Conservation (phyloP, 2,797 vertebrate species). For the Manis javanica region DNA sequence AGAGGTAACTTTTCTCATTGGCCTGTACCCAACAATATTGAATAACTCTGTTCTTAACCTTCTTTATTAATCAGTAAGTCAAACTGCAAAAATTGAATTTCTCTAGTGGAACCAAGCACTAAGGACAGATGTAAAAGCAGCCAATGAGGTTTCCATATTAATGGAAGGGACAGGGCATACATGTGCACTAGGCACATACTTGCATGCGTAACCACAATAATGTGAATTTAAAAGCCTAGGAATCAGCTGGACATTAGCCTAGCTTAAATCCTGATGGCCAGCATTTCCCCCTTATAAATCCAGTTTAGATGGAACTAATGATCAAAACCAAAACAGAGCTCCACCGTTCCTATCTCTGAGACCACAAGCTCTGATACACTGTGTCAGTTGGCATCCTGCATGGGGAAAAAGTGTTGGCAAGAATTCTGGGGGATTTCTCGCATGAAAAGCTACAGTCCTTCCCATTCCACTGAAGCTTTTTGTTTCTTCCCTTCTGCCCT, state of each 20-base stretch:
- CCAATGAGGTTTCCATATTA: background rate
- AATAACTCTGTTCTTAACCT: slow-evolving; percentile 10
- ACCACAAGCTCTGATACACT: background rate
- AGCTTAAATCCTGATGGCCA: background rate
- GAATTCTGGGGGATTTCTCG: background rate
- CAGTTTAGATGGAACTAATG: background rate
- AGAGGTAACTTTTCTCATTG: background rate
- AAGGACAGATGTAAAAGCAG: background rate
- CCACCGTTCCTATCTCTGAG: background rate
- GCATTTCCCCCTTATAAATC: background rate
- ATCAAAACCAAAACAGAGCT: background rate
- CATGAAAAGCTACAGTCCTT: background rate
- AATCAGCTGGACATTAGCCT: background rate
- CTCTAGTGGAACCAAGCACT: background rate
- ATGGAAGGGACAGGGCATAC: background rate
- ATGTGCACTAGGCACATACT: accelerated
- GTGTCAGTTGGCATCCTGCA: background rate
- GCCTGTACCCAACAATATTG: background rate
- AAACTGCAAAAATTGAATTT: slow-evolving; percentile 20
- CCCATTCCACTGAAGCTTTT: background rate
- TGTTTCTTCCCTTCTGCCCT: background rate
- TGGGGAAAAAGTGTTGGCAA: background rate
- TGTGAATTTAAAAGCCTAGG: background rate
- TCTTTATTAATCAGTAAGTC: background rate
- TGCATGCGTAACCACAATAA: accelerated